Conservation (phyloP, 2,797 vertebrate species). For the Ceyx erithaca region DNA sequence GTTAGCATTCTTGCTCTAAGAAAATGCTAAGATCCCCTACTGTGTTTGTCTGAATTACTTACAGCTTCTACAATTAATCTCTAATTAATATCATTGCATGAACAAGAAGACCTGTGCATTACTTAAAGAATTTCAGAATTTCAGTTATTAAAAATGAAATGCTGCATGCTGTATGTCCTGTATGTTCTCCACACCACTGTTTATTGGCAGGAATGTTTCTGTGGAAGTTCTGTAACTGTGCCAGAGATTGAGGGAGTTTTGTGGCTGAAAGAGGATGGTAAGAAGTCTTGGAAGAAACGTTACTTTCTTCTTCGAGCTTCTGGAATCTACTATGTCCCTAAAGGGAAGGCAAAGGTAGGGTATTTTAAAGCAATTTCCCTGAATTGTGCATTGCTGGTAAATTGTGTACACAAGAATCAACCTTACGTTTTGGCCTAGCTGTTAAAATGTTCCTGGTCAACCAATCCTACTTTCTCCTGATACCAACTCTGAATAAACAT, state of each 20-base stretch:
- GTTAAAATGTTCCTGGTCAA: neutral
- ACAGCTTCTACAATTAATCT: neutral
- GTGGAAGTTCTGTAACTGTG: conserved; percentile 93
- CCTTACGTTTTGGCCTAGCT: neutral
- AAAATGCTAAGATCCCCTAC: neutral
- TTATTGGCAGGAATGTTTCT: conserved; percentile 91
- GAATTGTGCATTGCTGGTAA: neutral
- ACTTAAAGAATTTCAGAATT: neutral
- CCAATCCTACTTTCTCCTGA: neutral
- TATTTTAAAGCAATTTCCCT: neutral
- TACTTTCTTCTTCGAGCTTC: conserved; percentile 97
- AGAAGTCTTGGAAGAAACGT: conserved; percentile 99
- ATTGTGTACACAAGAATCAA: neutral
- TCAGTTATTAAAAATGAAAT: neutral
- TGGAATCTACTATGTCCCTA: conserved; percentile 97
- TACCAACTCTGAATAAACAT: neutral
- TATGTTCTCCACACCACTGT: neutral
- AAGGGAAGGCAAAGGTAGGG: conserved; percentile 90
- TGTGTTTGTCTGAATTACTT: neutral
- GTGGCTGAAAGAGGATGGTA: conserved; percentile 98
- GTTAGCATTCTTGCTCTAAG: neutral
- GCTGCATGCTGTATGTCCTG: neutral
- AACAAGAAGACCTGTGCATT: neutral
- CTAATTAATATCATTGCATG: neutral
- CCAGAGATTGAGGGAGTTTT: conserved; percentile 97